Conservation (phyloP, 2,113 vertebrate species). For the Xenopus laevis region DNA sequence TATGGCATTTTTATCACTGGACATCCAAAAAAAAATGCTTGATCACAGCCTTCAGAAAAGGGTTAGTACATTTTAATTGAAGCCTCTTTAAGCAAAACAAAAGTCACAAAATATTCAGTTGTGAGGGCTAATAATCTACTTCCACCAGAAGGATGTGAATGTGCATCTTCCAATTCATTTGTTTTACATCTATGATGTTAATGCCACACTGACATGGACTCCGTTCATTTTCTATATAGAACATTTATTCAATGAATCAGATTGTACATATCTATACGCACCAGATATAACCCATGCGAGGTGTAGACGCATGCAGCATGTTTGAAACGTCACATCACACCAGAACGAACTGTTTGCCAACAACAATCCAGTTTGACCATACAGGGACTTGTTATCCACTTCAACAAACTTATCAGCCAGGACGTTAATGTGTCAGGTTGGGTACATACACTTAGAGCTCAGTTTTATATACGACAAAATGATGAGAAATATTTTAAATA, state of each 20-base stretch:
- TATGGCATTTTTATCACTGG: slow-evolving; percentile 41
- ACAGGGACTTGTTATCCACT: slow-evolving; percentile 52
- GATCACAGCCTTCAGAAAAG: slow-evolving; percentile 57
- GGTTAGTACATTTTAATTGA: slow-evolving; percentile 57
- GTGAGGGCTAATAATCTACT: slow-evolving; percentile 26
- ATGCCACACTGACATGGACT: slow-evolving; percentile 62
- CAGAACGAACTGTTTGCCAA: slow-evolving; percentile 48
- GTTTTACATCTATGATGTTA: slow-evolving; percentile 54
- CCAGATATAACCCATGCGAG: slow-evolving; percentile 63
- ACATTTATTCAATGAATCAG: slow-evolving; percentile 58
- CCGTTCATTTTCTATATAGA: slow-evolving; percentile 62
- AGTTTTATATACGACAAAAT: slow-evolving; percentile 66
- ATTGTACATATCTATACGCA: slow-evolving; percentile 56
- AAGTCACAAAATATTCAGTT: slow-evolving; percentile 46
- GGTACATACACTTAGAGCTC: slow-evolving; percentile 43
- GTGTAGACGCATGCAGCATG: slow-evolving; percentile 59
- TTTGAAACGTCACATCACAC: slow-evolving; percentile 55
- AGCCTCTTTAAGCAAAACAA: slow-evolving; percentile 38
- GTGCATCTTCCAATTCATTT: slow-evolving; percentile 45
- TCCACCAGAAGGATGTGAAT: slow-evolving; percentile 52
- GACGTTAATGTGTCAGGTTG: slow-evolving; percentile 12
- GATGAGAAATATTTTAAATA: slow-evolving; percentile 73
- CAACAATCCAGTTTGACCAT: slow-evolving; percentile 46
- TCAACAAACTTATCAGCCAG: slow-evolving; percentile 49
- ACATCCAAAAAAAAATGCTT: slow-evolving; percentile 46